Base-by-base conservation (phyloP, 2,797 vertebrate genomes). In the Eurystomus glaucurus region DNA sequence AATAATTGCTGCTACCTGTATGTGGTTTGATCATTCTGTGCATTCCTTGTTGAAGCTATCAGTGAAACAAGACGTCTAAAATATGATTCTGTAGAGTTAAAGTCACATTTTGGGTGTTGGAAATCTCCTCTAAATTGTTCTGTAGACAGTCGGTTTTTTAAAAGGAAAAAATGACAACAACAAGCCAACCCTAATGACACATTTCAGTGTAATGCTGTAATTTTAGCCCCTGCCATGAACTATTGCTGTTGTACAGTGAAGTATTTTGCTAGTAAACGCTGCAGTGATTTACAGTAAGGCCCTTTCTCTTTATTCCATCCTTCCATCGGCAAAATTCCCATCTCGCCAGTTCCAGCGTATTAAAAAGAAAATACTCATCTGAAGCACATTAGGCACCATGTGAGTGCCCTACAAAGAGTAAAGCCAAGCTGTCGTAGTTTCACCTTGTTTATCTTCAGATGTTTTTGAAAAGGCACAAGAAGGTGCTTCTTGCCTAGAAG, bases 1-100 rank as follows among this genome's bases (percentile, higher is more conserved):
- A 97, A 98, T 98, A 98, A 98, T 98, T 98, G 98, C 97, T 95
- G 88, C 94, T 95, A 95, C 95, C 96, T 98, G 92, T 93, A 97
- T 94, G 96, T 85, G 74, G 94, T 96, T 97, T 98, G 97, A 97
- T 97, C 97, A 96, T 98, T 98, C 91, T 96, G 96, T 96, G 94
- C 94, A 97, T 97, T 98, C 93, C 91, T 96, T 96, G 81, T 87
- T 96, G 97, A 98, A 98, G 95, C 91, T 92, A 93, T 80, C 71
- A 92, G 86, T 92, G 93, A 95, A 97, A 96, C 57, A 94, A 83
- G 96, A 95, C 76, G 62, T 96, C 83, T 94, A 92, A 96, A 98
- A 97, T 57, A 91, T 29, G 86, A 97, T 95, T 90, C 76, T 95
- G 76, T 76, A 88, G 95, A 72, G 92, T 88, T 97, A 83, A 96